These are phyloP conservation scores for Nilaparvata lugens DNA, from an alignment of 1,140 invertebrate genomes.

Conservation along the genomic window DNA sequence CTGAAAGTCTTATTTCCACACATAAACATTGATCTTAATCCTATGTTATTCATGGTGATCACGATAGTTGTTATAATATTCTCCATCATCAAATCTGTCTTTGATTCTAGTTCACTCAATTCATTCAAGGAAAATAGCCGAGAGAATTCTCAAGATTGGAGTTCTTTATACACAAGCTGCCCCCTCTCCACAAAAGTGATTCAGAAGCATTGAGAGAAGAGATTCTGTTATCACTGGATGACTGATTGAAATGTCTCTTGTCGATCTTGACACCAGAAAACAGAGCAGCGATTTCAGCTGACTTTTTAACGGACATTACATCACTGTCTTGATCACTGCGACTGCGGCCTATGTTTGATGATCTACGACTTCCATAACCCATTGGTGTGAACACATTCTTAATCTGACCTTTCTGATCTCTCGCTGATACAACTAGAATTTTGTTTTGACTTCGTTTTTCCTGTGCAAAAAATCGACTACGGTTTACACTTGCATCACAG, in stretches of 20 bases:
- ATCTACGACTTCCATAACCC: background rate
- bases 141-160: conserved; percentile 34
- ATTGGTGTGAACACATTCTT: background rate
- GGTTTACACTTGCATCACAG: background rate
- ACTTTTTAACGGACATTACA: conserved; percentile 74
- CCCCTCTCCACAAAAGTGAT: conserved; percentile 11
- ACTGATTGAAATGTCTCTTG: conserved; percentile 26
- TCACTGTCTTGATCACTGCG: conserved; percentile 34
- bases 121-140: conserved; percentile 36
- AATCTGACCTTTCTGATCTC: conserved; percentile 39
- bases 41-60: too few species aligned
- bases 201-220: conserved; percentile 29
- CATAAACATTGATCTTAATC: too few species aligned
- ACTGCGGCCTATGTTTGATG: background rate
- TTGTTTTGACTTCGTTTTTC: conserved; percentile 31
- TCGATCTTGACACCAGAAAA: conserved; percentile 58
- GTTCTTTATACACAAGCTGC: conserved; percentile 10
- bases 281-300: conserved; percentile 75
- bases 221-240: conserved; percentile 23
- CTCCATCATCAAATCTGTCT: too few species aligned
- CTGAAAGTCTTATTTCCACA: too few species aligned
- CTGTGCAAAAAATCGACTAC: background rate
- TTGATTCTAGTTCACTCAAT: too few species aligned
- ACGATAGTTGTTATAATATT: too few species aligned
- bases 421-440: conserved; percentile 44